Percentiles rank a stretch among this genome's conserved stretches.
Evolutionary conservation across 1,140 invertebrate species (phyloP).

Genomic region (Eumeta japonica): DNA sequence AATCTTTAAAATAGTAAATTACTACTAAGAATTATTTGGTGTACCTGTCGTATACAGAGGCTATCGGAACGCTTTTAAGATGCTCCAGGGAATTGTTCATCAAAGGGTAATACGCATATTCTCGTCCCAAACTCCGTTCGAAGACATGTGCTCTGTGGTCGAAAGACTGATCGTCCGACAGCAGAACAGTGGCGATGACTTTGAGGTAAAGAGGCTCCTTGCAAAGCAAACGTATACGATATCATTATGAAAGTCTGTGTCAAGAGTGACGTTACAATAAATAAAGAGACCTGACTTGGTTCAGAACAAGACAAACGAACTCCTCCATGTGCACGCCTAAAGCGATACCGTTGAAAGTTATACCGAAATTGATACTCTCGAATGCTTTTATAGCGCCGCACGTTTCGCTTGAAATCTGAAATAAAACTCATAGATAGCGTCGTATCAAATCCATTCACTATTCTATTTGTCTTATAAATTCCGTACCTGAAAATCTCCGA

Average conservation of each 20-base stretch:
- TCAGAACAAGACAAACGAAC: slow-evolving; percentile 38
- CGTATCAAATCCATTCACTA: slow-evolving; percentile 1
- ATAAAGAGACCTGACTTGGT: slow-evolving; percentile 35
- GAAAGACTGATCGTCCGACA: slow-evolving; percentile 29
- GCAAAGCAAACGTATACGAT: slow-evolving; percentile 7
- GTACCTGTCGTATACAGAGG: slow-evolving; percentile 38
- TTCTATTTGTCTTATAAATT: background rate
- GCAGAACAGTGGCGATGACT: slow-evolving; percentile 26
- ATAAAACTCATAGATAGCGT: slow-evolving; percentile 5
- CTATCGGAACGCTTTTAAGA: slow-evolving; percentile 33
- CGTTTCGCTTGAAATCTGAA: slow-evolving; percentile 42
- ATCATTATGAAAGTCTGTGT: too few relatives aligned
- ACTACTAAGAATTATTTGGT: too few relatives aligned
- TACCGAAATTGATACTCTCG: slow-evolving; percentile 31
- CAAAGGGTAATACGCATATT: slow-evolving; percentile 26
- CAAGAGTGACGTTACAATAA: too few relatives aligned
- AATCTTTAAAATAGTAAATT: too few relatives aligned
- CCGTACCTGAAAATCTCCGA: slow-evolving; percentile 41
- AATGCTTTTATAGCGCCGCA: slow-evolving; percentile 41
- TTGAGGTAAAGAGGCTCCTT: slow-evolving; percentile 40
- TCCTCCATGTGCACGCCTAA: slow-evolving; percentile 39
- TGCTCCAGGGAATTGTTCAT: slow-evolving; percentile 47
- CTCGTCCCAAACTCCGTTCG: slow-evolving; percentile 26
- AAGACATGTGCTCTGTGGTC: slow-evolving; percentile 32
- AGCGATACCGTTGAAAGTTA: slow-evolving; percentile 34